Evolutionary conservation across 2,888 invertebrate genomes (phyloP).

Genomic region (Tridacna crocea): DNA sequence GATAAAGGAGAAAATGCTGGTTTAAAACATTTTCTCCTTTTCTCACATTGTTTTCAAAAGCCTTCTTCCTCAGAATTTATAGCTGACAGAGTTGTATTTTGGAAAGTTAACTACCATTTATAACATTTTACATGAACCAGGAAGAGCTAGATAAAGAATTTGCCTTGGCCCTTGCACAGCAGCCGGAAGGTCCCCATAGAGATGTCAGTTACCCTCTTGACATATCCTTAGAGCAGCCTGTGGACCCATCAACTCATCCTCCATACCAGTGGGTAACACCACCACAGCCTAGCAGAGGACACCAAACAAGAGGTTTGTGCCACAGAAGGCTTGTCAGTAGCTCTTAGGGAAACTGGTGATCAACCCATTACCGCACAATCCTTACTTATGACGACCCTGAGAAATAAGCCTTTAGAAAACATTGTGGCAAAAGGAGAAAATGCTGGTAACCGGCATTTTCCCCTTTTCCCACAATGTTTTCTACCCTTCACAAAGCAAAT

Average conservation of each 20-base stretch:
- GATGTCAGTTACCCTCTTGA: neutral
- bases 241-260: neutral
- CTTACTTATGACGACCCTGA: too few species aligned
- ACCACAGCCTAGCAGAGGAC: neutral
- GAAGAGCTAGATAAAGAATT: slow-evolving; percentile 72
- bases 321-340: too few species aligned
- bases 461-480: too few species aligned
- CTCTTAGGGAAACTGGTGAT: too few species aligned
- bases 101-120: neutral
- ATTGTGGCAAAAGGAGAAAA: too few species aligned
- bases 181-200: neutral
- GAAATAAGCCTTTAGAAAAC: too few species aligned
- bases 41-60: neutral
- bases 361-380: too few species aligned
- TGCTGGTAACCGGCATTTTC: too few species aligned
- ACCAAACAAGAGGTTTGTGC: neutral
- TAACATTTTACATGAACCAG: slow-evolving; percentile 36
- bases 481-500: too few species aligned
- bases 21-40: neutral
- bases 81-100: neutral
- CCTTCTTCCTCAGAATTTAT: neutral
- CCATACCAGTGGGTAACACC: neutral
- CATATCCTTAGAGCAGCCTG: neutral
- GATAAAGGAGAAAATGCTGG: neutral
- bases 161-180: slow-evolving; percentile 65